Evolutionary conservation across 2,113 vertebrate genomes (phyloP).

Genomic region (Cebus imitator): DNA sequence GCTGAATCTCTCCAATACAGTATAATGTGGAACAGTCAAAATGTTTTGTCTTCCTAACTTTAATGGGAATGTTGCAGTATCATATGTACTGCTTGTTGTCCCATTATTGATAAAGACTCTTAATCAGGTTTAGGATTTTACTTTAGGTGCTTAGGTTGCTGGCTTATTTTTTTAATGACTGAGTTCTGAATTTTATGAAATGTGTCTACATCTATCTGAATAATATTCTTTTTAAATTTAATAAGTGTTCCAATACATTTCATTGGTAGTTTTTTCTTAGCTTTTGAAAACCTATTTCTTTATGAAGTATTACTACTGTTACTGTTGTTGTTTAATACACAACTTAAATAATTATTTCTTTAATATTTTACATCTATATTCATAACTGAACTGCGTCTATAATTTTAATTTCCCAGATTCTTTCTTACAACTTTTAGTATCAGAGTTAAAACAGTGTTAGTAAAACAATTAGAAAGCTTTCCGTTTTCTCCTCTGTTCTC

Average conservation of each 20-base stretch:
- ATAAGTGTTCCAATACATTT: neutral
- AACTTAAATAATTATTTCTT: neutral
- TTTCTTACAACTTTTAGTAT: neutral
- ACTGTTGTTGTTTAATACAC: neutral
- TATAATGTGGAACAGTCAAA: neutral
- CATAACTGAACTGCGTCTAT: neutral
- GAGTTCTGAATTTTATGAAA: neutral
- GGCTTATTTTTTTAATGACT: neutral
- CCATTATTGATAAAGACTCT: neutral
- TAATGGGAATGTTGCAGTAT: neutral
- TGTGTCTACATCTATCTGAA: neutral
- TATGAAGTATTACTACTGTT: neutral
- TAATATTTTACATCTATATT: neutral
- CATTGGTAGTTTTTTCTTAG: neutral
- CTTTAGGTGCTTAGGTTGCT: neutral
- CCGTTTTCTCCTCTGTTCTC: neutral
- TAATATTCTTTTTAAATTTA: neutral
- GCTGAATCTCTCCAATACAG: neutral
- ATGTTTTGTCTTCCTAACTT: neutral
- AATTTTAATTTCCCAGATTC: neutral
- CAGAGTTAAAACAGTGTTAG: neutral
- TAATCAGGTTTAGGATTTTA: neutral
- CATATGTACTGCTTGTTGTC: neutral
- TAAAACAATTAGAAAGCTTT: neutral
- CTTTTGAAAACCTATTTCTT: neutral